Base-by-base conservation (phyloP, 2,113 vertebrate species). In the Corvus cornix region DNA sequence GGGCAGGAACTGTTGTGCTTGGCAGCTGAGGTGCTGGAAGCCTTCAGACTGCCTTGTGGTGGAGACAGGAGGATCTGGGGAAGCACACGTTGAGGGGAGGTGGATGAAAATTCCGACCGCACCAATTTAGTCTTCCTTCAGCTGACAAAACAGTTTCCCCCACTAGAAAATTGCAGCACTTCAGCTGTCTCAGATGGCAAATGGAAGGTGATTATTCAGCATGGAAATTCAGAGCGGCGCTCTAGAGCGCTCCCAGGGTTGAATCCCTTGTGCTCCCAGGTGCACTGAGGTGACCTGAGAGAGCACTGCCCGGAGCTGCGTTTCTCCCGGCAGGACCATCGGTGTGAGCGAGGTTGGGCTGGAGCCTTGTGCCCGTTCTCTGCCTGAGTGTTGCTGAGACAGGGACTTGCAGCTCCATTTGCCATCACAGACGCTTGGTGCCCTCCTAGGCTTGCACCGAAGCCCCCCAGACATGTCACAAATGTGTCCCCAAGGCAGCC, bases 91-190 rank as follows among this genome's bases (percentile, higher is more conserved):
- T 23, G 58, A 66, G 39, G 59, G 48, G 35, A 88, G 70, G 43
- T 46, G 64, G 83, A 39, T 88, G 80, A 89, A 84, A 74, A 83
- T 55, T 66, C 68, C 10, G 27, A 48, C 51, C 62, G 55, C 43
- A 26, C 64, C 89, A 48, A 30, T 93, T 95, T 70, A 70, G 21
- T 48, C 73, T 87, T 89, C 77, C 77, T 53, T 59, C 59, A 90
- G 89, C 89, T 94, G 84, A 84, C 84, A 91, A 92, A 94, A 86
- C 68, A 77, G 51, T 59, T 87, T 74, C 81, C 23, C 35, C 67
- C 35, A 1, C 30, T 16, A 84, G 84, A 28, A 95, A 91, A 96
- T 26, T 64, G 84, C 62, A 79, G 87, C 4, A 22, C 75, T 93
- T 72, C 90, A 8, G 66, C 84, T 60, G 52, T 56, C 90, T 95